Base-by-base conservation (phyloP, 1,140 invertebrate species). In the Leptestheria dahalacensis region DNA sequence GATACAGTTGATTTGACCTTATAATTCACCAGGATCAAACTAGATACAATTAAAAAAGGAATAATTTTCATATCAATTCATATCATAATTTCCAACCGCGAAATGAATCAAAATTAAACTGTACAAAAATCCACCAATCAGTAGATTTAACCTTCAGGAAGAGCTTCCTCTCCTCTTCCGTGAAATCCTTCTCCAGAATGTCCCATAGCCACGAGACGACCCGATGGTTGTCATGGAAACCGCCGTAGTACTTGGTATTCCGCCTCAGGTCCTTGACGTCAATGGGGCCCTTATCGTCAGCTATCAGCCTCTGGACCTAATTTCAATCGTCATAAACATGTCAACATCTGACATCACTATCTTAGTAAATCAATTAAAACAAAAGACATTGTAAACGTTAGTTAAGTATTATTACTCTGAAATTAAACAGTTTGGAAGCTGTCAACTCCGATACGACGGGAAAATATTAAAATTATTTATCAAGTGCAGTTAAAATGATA, bases 191-290 rank as follows among this genome's bases (percentile, higher is more conserved):
- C 66, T 95, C 88, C 25, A 99, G 73, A 64, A 99, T 91, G 72
- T 98, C 92, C 97, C 97, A 99, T 12, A 99, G 75, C 97, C 97
- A 99, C 67, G 88, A 85, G 15, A 99, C 88, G 46, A 99, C 91
- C 63, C 91, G 79, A 75, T 99, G 97, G 62, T 90, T 95, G 73
- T 96, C 92, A 72, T 99, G 96, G 74, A 98, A 99, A 4, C 97
- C 97, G 41, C 96, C 97, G 74, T 96, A 99, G 75, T 99, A 99
- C 74, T 96, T 91, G 2, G 94, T 97, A 73, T 98, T 85, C 65
- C 82, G 82, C 56, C 92, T 79, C 49, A 98, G 74, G 76, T 98
- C 94, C 66, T 82, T 78, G 55, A 97, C 73, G 76, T 98, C 92
- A 51, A 98, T 74, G 3, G 88, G 88, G 47, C 83, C 82, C 67